These are phyloP conservation scores for Leptestheria dahalacensis DNA, from an alignment of 1,140 invertebrate genomes.

Conservation along the genomic window DNA sequence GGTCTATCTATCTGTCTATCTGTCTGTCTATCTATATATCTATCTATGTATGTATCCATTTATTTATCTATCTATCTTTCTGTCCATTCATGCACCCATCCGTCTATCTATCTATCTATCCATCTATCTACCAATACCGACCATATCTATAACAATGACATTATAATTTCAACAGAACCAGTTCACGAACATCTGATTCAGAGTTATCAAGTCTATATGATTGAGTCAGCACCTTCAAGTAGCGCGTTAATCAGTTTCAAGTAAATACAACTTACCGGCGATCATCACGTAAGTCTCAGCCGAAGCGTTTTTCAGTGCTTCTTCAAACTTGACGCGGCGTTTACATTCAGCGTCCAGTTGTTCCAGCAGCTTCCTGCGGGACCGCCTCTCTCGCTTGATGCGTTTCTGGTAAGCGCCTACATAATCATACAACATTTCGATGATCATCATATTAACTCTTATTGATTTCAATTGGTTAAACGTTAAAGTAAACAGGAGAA, in stretches of 20 bases:
- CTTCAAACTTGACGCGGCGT: slow-evolving; percentile 56
- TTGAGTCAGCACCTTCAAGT: too few relatives aligned
- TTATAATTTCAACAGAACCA: background rate
- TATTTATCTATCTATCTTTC: too few relatives aligned
- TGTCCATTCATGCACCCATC: too few relatives aligned
- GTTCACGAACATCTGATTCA: background rate
- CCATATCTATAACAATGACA: too few relatives aligned
- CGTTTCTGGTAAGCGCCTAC: slow-evolving; percentile 75
- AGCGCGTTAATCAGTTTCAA: background rate
- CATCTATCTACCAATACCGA: too few relatives aligned
- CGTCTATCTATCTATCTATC: too few relatives aligned
- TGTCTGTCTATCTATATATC: too few relatives aligned
- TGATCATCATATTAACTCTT: too few relatives aligned
- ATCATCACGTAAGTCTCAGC: slow-evolving; percentile 57
- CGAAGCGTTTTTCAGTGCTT: slow-evolving; percentile 53
- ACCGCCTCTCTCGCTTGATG: slow-evolving; percentile 66
- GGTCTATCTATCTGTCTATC: too few relatives aligned
- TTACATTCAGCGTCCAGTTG: slow-evolving; percentile 64
- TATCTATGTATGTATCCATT: too few relatives aligned
- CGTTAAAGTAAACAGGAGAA: background rate
- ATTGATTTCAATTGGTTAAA: background rate
- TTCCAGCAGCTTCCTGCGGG: slow-evolving; percentile 62
- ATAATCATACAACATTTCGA: too few relatives aligned
- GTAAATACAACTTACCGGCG: slow-evolving; percentile 41
- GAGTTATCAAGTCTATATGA: too few relatives aligned